These are phyloP conservation scores for Drosophila infuscata DNA, from an alignment of 2,888 invertebrate species.

Conservation along the genomic window DNA sequence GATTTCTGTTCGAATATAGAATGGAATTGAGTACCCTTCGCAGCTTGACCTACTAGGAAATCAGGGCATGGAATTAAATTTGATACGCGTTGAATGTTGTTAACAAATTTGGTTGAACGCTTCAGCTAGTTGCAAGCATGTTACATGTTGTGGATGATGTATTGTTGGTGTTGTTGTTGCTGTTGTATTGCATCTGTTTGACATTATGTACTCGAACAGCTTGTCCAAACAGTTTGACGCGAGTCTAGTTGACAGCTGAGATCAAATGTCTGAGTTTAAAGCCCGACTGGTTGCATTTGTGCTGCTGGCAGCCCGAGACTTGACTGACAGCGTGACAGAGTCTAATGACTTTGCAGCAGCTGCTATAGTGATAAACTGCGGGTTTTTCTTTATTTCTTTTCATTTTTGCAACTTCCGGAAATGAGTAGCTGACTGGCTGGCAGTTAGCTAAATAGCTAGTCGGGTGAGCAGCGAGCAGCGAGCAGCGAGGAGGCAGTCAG, in stretches of 20 bases:
- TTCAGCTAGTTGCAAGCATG: background rate
- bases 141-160: conserved; percentile 1
- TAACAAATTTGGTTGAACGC: conserved; percentile 2
- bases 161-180: conserved; percentile 17
- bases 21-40: background rate
- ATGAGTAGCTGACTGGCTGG: conserved; percentile 62
- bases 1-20: background rate
- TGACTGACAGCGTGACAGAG: conserved; percentile 49
- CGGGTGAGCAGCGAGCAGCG: background rate
- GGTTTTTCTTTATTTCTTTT: conserved; percentile 2
- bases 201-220: conserved; percentile 59
- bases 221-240: conserved; percentile 66
- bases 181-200: conserved; percentile 50
- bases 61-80: background rate
- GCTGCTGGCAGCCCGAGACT: background rate
- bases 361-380: conserved; percentile 66
- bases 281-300: conserved; percentile 20
- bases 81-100: background rate
- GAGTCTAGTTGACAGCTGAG: conserved; percentile 66
- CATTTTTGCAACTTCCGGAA: conserved; percentile 64
- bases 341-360: conserved; percentile 70
- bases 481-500: conserved; percentile 22
- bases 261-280: conserved; percentile 65
- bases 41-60: background rate
- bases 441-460: conserved; percentile 51